Evolutionary conservation across 2,888 invertebrate genomes (phyloP), one percentile per base, ranked within the genome.

Genomic region (Hirtodrosophila confusa): DNA sequence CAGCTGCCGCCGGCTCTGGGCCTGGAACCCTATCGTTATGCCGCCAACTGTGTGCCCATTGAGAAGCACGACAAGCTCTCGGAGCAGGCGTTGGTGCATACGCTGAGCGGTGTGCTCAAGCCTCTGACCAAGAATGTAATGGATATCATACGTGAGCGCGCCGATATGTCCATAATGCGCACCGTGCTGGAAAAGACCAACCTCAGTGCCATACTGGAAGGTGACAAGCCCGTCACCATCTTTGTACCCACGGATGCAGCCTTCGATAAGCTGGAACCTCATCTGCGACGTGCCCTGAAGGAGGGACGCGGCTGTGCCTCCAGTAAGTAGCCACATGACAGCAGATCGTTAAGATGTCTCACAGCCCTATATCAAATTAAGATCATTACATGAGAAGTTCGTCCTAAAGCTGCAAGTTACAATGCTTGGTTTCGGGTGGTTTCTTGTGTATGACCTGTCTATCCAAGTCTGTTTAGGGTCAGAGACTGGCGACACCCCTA

Each of bases 201-300:
- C 48, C 88, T 95, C 11, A 92, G 92, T 37, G 92, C 93, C 61
- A 89, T 92, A 51, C 90, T 95, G 67, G 92, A 93, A 53, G 93
- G 92, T 3, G 84, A 90, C 4, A 90, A 90, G 89, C 94, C 91
- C 31, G 94, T 91, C 80, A 95, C 95, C 0, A 89, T 95, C 23
- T 94, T 95, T 79, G 95, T 94, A 27, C 94, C 94, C 41, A 93
- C 94, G 5, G 94, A 95, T 88, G 93, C 93, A 39, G 95, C 95
- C 23, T 95, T 95, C 74, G 93, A 93, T 33, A 93, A 94, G 84
- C 83, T 94, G 76, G 93, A 93, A 63, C 91, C 92, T 39, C 90
- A 91, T 62, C 90, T 93, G 35, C 91, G 92, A 57, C 90, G 92
- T 53, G 93, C 93, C 69, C 89, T 94, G 36, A 90, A 93, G 57